Conservation (phyloP, 2,113 vertebrate genomes). For the Cyprinodon variegatus region DNA sequence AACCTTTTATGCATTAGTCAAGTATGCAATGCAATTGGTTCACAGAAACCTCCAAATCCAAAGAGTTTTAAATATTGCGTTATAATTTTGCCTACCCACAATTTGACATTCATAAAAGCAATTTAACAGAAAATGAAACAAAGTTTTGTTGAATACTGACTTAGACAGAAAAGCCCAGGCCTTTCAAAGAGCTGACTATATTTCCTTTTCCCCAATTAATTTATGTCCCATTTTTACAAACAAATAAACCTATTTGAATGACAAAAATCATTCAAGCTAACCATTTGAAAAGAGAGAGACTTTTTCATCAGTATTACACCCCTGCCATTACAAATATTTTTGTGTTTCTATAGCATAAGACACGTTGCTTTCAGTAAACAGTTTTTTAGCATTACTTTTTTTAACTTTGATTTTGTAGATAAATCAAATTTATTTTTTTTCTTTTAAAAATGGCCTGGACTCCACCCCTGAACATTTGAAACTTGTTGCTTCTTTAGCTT, state of each 20-base stretch:
- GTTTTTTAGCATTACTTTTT: neutral
- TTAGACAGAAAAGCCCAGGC: conserved; percentile 36
- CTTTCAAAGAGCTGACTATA: conserved; percentile 38
- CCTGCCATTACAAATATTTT: neutral
- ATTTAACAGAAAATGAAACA: conserved; percentile 12
- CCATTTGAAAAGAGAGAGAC: conserved; percentile 73
- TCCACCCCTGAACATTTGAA: neutral
- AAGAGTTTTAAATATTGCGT: neutral
- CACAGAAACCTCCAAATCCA: neutral
- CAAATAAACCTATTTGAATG: conserved; percentile 72
- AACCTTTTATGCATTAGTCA: neutral
- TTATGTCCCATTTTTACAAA: conserved; percentile 76
- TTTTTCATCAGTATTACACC: conserved; percentile 40
- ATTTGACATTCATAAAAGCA: conserved; percentile 11
- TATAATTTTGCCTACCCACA: no score
- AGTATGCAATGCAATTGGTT: neutral
- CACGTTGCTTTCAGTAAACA: no score
- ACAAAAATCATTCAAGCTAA: conserved; percentile 78
- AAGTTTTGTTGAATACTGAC: conserved; percentile 25
- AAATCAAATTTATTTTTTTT: no score
- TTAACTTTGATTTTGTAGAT: neutral
- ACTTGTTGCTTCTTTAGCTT: neutral
- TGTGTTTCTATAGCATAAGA: no score
- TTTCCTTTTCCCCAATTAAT: conserved; percentile 60
- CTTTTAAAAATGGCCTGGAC: neutral